A percentile compares a stretch with the other conserved stretches of the same genome.
Evolutionary conservation across 2,888 invertebrate genomes (phyloP).

Genomic region (Drosophila recens): DNA sequence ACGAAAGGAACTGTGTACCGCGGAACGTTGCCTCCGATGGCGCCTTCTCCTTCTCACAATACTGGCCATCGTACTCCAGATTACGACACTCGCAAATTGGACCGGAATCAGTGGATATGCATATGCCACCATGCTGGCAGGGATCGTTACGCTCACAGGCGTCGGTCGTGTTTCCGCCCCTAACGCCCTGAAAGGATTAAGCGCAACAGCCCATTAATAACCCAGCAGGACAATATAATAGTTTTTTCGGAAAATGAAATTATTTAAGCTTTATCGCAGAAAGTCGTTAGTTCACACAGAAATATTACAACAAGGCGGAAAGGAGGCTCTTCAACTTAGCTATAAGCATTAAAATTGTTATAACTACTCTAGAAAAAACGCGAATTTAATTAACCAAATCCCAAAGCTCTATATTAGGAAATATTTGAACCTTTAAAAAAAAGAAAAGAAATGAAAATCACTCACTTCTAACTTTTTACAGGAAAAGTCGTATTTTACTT

Average conservation of each 20-base stretch:
- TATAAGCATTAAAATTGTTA: background rate
- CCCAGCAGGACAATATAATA: background rate
- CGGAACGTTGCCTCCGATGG: constrained; percentile 97
- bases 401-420: no score
- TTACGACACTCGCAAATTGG: constrained; percentile 97
- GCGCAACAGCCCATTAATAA: background rate
- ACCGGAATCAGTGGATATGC: constrained; percentile 97
- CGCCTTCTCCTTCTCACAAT: constrained; percentile 97
- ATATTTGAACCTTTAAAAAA: no score
- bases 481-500: background rate
- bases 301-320: background rate
- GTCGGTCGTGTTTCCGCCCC: constrained; percentile 89
- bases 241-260: background rate
- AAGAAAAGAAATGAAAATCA: no score
- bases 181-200: constrained; percentile 62
- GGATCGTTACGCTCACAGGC: constrained; percentile 95
- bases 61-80: constrained; percentile 96
- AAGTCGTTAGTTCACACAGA: background rate
- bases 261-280: background rate
- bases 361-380: no score
- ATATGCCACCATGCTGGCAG: constrained; percentile 97
- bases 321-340: background rate
- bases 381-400: no score
- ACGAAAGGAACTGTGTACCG: constrained; percentile 95
- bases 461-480: no score